Base-by-base conservation (phyloP, 1,140 invertebrate species). In the Lasioglossum baleicum region DNA sequence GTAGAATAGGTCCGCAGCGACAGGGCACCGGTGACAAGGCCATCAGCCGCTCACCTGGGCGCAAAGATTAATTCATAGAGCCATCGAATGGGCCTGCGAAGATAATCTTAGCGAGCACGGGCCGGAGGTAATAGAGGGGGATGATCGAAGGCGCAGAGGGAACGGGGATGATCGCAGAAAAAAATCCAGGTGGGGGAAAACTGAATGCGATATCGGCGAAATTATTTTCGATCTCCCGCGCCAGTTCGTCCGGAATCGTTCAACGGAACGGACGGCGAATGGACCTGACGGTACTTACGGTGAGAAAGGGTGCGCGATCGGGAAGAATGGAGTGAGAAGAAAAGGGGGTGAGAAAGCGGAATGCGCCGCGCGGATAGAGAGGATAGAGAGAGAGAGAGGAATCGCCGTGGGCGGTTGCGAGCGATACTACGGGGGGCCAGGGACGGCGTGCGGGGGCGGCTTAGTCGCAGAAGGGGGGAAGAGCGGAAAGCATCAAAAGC, bases 401-500 rank as follows among this genome's bases (percentile, higher is more conserved):
- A 83, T 87, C 89, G 88, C 87, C 90, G 83, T 86, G 83, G 88
- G 85, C 83, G 88, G 87, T 90, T 88, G 86, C 88, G 87, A 85
- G 82, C 82, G 86, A 83, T 84, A 88, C 87, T 88, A 85, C 63
- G 72, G 53, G 3, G 31, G 72, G 78, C 60, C 75, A 83, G 85
- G 35, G 5, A 85, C 5, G 56, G n/a, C 1, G 85, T 86, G 87
- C 86, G 89, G 83, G 90, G 85, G 90, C 87, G 88, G 88, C 90
- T 90, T 90, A 89, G 89, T 90, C 86, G 85, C 78, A 87, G 74
- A 26, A 35, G 35, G 88, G 83, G 82, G 63, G 80, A 20, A 42
- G 88, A 89, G 85, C 83, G 89, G 90, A 91, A 92, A 92, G 90
- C 91, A 92, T 92, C 91, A 92, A 93, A 93, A 94, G 94, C 94